These are phyloP conservation scores for Amazona finschi DNA, from an alignment of 2,797 vertebrate species.

Conservation along the genomic window DNA sequence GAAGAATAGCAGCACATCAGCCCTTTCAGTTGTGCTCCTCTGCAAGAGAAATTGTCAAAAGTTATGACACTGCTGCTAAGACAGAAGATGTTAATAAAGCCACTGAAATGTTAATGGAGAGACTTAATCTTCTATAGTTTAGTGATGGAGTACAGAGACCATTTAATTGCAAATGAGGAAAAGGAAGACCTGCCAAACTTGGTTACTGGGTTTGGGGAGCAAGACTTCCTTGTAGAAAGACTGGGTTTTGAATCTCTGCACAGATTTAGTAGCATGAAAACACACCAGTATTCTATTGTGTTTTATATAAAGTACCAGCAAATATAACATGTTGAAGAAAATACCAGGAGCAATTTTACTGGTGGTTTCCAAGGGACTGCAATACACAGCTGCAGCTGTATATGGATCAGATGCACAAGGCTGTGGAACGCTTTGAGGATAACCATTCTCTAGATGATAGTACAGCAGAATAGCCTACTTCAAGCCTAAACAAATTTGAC, in stretches of 20 bases:
- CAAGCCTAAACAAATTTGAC: not conserved
- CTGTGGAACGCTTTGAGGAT: not conserved
- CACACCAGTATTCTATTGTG: not conserved
- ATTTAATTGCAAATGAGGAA: not conserved
- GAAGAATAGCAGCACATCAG: not conserved
- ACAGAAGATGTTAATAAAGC: not conserved
- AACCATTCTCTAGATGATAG: not conserved
- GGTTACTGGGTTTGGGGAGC: not conserved
- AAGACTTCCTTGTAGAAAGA: not conserved
- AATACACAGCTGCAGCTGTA: not conserved
- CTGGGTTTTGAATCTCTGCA: not conserved
- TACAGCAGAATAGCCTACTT: not conserved
- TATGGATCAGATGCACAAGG: not conserved
- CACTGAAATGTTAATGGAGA: not conserved
- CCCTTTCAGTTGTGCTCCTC: not conserved
- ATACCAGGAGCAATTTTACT: not conserved
- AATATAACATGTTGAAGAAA: not conserved
- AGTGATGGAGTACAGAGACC: not conserved
- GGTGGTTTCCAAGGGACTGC: not conserved
- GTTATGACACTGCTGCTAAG: not conserved
- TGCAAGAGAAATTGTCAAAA: not conserved
- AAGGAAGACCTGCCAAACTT: not conserved
- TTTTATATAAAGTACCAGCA: not conserved
- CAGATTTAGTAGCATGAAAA: not conserved
- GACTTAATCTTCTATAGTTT: not conserved